phyloP scores from a whole-genome alignment of 2,797 vertebrate genomes.

The Cyclopterus lumpus region DNA sequence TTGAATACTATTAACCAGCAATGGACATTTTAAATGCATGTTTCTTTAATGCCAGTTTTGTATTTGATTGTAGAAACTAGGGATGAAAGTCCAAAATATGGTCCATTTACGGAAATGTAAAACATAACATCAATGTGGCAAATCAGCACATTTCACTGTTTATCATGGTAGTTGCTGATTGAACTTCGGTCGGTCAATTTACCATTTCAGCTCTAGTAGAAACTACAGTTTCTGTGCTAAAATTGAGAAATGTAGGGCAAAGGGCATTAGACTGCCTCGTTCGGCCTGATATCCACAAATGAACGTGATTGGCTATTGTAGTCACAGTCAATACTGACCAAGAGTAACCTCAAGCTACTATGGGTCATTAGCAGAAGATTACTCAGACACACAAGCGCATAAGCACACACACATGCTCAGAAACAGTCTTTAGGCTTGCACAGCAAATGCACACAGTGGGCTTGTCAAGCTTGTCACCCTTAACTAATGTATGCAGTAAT shows the following conservation, averaged over 20 bases:
- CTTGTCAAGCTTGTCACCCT: constrained; percentile 40
- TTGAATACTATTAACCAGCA: background rate
- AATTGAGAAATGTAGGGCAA: constrained; percentile 25
- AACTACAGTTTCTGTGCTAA: background rate
- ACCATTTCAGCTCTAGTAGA: background rate
- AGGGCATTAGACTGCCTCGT: background rate
- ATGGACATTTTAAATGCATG: background rate
- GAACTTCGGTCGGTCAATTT: background rate
- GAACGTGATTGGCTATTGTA: constrained; percentile 43
- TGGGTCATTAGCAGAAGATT: constrained; percentile 67
- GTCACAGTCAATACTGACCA: constrained; percentile 34
- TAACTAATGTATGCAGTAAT: constrained; percentile 33
- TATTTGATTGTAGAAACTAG: background rate
- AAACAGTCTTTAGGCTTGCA: constrained; percentile 5
- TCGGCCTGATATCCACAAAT: constrained; percentile 2
- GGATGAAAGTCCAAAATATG: background rate
- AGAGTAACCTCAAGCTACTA: constrained; percentile 68
- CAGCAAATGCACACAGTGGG: constrained; percentile 14
- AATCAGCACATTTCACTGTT: background rate
- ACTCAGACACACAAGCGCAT: constrained; percentile 17
- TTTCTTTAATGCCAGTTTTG: background rate
- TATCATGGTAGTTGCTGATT: background rate
- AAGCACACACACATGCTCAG: background rate
- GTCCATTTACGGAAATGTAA: background rate
- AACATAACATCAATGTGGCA: background rate